These are phyloP conservation scores for Ochlodes sylvanus DNA, from an alignment of 2,888 invertebrate species.

Conservation along the genomic window DNA sequence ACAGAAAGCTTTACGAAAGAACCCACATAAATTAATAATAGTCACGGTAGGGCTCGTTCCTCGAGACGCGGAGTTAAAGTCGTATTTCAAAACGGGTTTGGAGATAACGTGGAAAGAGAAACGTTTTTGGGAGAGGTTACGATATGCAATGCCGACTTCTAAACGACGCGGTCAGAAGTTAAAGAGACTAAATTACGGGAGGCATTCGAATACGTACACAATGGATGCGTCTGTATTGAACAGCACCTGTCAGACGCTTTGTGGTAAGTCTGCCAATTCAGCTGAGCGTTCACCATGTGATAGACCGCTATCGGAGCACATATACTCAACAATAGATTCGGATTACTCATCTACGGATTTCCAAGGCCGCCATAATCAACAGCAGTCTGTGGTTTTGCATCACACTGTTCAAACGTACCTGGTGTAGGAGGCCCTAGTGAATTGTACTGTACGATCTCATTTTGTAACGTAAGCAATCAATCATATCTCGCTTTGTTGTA, in stretches of 20 bases:
- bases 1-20: constrained; percentile 93
- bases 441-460: constrained; percentile 66
- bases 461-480: constrained; percentile 68
- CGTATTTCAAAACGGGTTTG: constrained; percentile 94
- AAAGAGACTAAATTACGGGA: constrained; percentile 88
- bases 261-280: constrained; percentile 81
- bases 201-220: constrained; percentile 94
- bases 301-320: constrained; percentile 93
- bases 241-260: constrained; percentile 86
- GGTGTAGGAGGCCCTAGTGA: constrained; percentile 63
- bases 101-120: constrained; percentile 95
- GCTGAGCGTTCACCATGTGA: constrained; percentile 86
- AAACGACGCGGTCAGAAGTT: constrained; percentile 86
- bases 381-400: constrained; percentile 77
- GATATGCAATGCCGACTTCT: constrained; percentile 94
- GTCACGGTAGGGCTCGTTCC: constrained; percentile 92
- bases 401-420: constrained; percentile 83
- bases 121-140: constrained; percentile 97
- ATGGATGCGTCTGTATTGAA: constrained; percentile 88
- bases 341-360: constrained; percentile 90
- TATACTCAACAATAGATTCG: constrained; percentile 95
- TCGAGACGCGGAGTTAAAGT: constrained; percentile 94
- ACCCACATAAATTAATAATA: constrained; percentile 94
- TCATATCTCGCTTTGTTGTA: constrained; percentile 68
- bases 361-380: constrained; percentile 72